phyloP scores from a whole-genome alignment of 2,113 vertebrate genomes.

The Macrotus californicus region DNA sequence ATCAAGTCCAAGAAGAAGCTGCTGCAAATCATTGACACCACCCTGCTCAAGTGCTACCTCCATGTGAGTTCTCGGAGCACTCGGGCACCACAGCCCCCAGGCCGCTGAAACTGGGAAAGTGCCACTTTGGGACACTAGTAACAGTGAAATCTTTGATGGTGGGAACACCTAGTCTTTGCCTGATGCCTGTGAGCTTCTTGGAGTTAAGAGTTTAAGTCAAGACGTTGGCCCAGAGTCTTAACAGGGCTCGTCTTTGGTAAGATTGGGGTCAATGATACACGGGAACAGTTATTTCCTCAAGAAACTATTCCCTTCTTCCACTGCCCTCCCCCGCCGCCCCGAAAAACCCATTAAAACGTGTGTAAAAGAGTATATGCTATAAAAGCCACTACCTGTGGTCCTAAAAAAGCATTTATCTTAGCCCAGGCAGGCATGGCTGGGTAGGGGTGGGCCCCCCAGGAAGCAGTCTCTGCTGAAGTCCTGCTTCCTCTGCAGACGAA shows the following conservation, averaged over 20 bases:
- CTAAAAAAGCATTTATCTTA: neutral
- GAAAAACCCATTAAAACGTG: neutral
- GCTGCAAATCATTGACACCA: conserved; percentile 98
- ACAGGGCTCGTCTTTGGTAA: neutral
- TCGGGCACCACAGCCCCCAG: neutral
- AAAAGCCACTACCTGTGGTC: neutral
- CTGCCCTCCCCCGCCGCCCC: accelerated
- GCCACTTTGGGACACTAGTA: neutral
- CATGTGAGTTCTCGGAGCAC: conserved; percentile 83
- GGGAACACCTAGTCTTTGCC: neutral
- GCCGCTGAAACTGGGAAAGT: too few species aligned
- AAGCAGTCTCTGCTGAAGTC: neutral
- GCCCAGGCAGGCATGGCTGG: neutral
- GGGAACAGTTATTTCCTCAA: neutral
- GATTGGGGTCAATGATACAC: neutral
- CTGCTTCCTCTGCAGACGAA: conserved; percentile 86
- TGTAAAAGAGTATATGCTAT: neutral
- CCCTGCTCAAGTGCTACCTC: conserved; percentile 96
- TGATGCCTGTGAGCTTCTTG: neutral
- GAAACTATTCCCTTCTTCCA: neutral
- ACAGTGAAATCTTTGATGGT: neutral
- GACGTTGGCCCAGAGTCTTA: neutral
- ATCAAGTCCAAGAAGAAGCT: conserved; percentile 98
- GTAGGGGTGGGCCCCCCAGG: neutral
- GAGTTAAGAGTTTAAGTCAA: neutral